Evolutionary conservation across 2,888 invertebrate genomes (phyloP), one percentile per base, ranked within the genome.

Genomic region (Prenolepis imparis): DNA sequence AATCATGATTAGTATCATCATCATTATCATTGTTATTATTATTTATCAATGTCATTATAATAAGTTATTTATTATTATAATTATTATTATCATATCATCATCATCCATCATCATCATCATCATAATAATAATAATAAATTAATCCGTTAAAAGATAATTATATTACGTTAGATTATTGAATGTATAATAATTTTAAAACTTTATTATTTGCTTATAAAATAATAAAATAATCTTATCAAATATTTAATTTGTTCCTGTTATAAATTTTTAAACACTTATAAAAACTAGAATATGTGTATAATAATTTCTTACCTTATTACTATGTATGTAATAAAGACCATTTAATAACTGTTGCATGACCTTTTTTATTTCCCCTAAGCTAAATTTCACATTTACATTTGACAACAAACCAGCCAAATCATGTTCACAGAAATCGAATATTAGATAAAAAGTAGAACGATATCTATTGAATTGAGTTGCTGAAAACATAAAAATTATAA

Each of bases 341-440:
- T 98, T 98, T 2, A 98, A 95, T 66, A 98, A 95, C 92, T 98
- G 98, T 93, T 98, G 97, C 96, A 98, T 97, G 18, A 98, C 98
- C 95, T 98, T 98, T 93, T 99, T 99, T 41, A 99, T 99, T 95
- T 99, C 99, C 0, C 98, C 99, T 91, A 99, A 96, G 91, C 97
- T 98, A 94, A 99, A 99, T 95, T 99, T 99, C 0, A 99, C 99
- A 94, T 98, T 98, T 21, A 97, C 97, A 94, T 99, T 99, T 0
- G 98, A 99, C 11, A 99, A 94, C 59, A 99, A 95, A 0, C 99
- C 99, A 8, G 99, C 99, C 88, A 99, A 96, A 95, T 99, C 99
- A 93, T 99, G 99, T 93, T 99, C 99, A 94, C 99, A 99, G 93
- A 99, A 99, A 91, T 99, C 99, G 95, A 99, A 99, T 4, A 99